Base-by-base conservation (phyloP, 2,888 invertebrate species). In the Agrilus biguttatus region DNA sequence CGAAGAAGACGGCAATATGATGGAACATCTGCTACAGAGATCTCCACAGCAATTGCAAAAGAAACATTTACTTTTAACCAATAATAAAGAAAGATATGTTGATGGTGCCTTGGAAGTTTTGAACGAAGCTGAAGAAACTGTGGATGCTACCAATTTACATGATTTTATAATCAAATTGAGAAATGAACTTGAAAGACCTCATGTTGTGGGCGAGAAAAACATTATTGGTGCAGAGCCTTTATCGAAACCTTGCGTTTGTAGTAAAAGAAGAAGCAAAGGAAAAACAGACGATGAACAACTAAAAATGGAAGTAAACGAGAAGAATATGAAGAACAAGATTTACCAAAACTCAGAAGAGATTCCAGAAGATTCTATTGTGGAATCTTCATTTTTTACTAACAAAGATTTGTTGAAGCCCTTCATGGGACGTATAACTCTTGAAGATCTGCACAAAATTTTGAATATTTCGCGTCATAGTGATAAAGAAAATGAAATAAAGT, bases 391-490 rank as follows among this genome's bases (percentile, higher is more conserved):
- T 28, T 2, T 28, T 28, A 28, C 28, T 3, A 28, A 39, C 2
- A 28, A 46, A 19, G 51, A 53, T 40, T 45, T 55, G 36, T 23
- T 48, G 12, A 48, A 49, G 33, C 55, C 55, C 1, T 55, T 54
- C 37, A 54, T 55, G 54, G 51, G 50, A 23, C 47, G 49, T 39
- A 46, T 51, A 3, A 41, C 43, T 19, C 42, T 43, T 17, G 36
- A 45, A 14, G 47, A 52, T n/a, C 39, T 50, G 21, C 43, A 50
- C 32, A n/a, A 14, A 41, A 17, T 21, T 3, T 36, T 13, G 33
- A 39, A 39, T 6, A 4, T 5, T n/a, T 14, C 28, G 37, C 3
- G 40, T 40, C 33, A 37, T 38, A 36, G 36, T 42, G 21, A 41
- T 40, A 14, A 28, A 39, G 36, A 37, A 37, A 36, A n/a, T 13